These are phyloP conservation scores for Odocoileus virginianus DNA, from an alignment of 2,113 vertebrate species.

Conservation along the genomic window DNA sequence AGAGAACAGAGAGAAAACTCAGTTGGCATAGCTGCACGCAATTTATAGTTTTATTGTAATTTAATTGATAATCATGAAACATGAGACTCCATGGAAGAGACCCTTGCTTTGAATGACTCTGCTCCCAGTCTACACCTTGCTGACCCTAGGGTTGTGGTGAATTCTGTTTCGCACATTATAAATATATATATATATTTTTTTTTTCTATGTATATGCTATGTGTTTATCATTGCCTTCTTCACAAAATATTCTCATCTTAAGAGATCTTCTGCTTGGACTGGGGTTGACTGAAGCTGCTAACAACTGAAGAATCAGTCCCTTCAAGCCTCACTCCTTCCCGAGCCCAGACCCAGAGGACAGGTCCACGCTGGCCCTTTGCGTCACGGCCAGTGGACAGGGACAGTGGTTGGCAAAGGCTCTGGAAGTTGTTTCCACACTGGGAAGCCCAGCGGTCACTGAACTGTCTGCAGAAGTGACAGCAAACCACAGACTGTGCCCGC, in stretches of 20 bases:
- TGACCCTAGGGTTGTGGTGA: fast-evolving
- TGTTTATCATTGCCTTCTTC: fast-evolving
- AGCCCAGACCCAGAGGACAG: neutral
- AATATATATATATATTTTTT: fast-evolving
- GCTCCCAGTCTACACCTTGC: no score
- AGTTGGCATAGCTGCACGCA: fast-evolving
- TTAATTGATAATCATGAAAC: no score
- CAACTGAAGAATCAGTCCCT: fast-evolving
- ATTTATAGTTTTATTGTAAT: fast-evolving
- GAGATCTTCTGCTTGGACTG: no score
- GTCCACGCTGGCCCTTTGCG: fast-evolving
- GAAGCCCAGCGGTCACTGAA: neutral
- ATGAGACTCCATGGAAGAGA: neutral
- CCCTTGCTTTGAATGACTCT: fast-evolving
- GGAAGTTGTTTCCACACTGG: neutral
- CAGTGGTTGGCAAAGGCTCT: fast-evolving
- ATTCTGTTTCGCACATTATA: fast-evolving
- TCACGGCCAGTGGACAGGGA: fast-evolving
- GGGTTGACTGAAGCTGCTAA: neutral
- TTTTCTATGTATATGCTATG: fast-evolving
- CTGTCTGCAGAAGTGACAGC: no score
- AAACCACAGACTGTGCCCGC: fast-evolving
- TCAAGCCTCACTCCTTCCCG: fast-evolving
- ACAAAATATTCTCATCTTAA: no score
- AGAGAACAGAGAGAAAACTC: neutral